A percentile compares a stretch with the other conserved stretches of the same genome.
Evolutionary conservation across 37 sponge, comb jelly and placozoan species (phyloP).

Genomic region (Tethya wilhelma): DNA sequence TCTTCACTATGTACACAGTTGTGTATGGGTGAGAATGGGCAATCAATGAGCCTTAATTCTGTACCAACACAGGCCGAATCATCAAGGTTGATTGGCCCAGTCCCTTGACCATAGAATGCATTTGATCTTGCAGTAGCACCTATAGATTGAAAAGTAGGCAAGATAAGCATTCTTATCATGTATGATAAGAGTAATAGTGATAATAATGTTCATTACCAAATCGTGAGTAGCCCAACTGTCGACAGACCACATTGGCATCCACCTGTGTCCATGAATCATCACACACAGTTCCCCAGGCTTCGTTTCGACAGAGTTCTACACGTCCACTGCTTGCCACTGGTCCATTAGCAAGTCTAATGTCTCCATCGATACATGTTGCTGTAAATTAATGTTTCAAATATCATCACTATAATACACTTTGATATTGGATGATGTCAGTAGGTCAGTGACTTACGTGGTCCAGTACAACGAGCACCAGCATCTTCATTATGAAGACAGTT

Average conservation of each 20-base stretch:
- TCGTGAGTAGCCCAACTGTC: not conserved
- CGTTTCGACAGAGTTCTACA: conserved; percentile 24
- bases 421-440: too few species aligned
- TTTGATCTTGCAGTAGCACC: not conserved
- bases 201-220: not conserved
- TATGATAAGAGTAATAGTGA: too few species aligned
- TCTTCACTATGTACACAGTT: conserved; percentile 43
- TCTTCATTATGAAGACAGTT: conserved; percentile 28
- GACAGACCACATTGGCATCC: conserved; percentile 31
- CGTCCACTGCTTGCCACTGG: conserved; percentile 16
- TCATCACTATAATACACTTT: too few species aligned
- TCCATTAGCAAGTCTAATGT: conserved; percentile 7
- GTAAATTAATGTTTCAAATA: too few species aligned
- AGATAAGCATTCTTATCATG: too few species aligned
- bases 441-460: conserved; percentile 9
- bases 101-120: not conserved
- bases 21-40: conserved; percentile 9
- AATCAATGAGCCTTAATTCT: conserved; percentile 29
- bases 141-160: not conserved
- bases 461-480: conserved; percentile 24
- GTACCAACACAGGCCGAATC: conserved; percentile 27
- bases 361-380: conserved; percentile 5
- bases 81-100: conserved; percentile 33
- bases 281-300: conserved; percentile 21
- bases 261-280: conserved; percentile 12